Evolutionary conservation across 2,888 invertebrate genomes (phyloP), one percentile per base, ranked within the genome.

Genomic region (Protophormia terraenovae): DNA sequence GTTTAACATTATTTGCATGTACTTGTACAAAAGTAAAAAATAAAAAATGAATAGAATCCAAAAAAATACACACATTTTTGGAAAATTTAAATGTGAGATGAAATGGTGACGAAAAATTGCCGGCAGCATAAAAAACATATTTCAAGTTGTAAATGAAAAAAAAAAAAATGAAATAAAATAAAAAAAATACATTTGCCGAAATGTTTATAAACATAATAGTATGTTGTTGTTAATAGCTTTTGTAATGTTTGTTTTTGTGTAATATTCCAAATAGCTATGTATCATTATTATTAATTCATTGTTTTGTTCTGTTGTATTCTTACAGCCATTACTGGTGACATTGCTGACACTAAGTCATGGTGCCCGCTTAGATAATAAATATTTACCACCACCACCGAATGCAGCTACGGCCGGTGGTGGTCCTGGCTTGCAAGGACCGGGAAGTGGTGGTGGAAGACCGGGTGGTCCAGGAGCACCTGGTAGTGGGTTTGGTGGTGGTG

Each of bases 351-450:
- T 93, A 82, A 92, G 93, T 83, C 92, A 93, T 87, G 92, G 92
- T 64, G 93, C 94, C 69, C 93, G 93, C 78, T 90, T 95, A 87
- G 94, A 94, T 84, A 94, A 94, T 89, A 94, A 93, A 78, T 95
- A 95, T 87, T 89, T 95, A 83, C 94, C 94, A 7, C 94, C 94
- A 27, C 92, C 93, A 10, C 93, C 93, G 24, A 93, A 93, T 87
- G 94, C 92, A 29, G 91, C 91, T 16, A 91, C 90, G 62, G 92
- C 93, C 16, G 93, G 92, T 32, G 92, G 92, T 67, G 94, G 94
- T 50, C 93, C 87, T 1, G 90, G 89, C 7, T 81, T 91, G 12
- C 93, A 90, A 67, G 91, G 90, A 19, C 88, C 90, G 29, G 90
- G 90, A 38, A 90, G 90, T 5, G 88, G 89, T 41, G 75, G 88